Conservation (phyloP, 2,113 vertebrate genomes). For the Pycnonotus jocosus region DNA sequence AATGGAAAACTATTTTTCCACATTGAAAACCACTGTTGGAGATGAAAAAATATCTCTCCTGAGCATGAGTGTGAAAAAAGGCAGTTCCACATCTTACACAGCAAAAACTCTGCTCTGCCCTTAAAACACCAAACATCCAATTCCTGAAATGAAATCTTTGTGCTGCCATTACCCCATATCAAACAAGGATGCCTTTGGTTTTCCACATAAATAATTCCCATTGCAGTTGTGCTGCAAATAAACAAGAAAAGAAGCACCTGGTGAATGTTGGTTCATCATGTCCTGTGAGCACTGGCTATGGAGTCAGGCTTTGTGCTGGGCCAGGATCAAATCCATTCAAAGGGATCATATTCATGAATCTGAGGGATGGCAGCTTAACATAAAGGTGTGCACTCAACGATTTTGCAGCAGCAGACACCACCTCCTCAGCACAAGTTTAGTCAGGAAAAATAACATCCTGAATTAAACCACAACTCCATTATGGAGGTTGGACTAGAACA, state of each 20-base stretch:
- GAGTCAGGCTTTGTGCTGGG: neutral
- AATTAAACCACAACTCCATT: neutral
- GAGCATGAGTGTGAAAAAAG: neutral
- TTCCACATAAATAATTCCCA: neutral
- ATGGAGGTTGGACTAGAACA: neutral
- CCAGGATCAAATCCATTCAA: neutral
- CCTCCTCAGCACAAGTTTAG: neutral
- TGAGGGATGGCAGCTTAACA: neutral
- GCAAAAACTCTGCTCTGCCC: neutral
- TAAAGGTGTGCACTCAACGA: neutral
- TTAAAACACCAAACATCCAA: neutral
- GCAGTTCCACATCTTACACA: neutral
- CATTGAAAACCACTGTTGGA: neutral
- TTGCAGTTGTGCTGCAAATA: neutral
- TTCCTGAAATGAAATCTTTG: neutral
- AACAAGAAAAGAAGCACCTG: neutral
- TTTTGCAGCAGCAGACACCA: neutral
- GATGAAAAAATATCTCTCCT: neutral
- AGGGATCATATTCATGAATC: neutral
- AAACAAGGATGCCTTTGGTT: neutral
- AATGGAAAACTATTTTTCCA: neutral
- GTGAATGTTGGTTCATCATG: rapidly evolving
- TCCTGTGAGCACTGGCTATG: rapidly evolving
- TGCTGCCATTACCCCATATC: neutral
- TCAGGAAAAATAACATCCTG: neutral